These are phyloP conservation scores for Panthera leo DNA, from an alignment of 2,113 vertebrate genomes.

Conservation along the genomic window DNA sequence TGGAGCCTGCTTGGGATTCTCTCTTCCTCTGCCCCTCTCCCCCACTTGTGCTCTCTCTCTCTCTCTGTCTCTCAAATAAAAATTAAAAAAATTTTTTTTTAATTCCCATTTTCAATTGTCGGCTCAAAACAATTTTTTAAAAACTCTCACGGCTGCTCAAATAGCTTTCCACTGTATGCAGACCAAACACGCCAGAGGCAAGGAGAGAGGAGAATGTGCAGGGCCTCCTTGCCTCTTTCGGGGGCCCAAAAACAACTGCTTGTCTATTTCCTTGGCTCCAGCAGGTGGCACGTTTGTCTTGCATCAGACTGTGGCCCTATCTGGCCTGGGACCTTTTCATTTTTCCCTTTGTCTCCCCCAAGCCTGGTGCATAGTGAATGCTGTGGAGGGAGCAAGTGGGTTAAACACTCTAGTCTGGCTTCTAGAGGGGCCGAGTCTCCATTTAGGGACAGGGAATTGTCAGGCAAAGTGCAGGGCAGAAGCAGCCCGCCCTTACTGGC, in stretches of 20 bases:
- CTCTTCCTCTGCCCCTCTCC: not conserved
- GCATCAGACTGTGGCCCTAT: not conserved
- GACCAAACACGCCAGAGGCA: not conserved
- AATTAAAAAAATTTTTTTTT: too few relatives aligned
- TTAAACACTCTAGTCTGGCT: not conserved
- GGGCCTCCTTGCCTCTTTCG: too few relatives aligned
- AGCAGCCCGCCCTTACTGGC: not conserved
- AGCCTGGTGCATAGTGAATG: not conserved
- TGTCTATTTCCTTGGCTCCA: not conserved
- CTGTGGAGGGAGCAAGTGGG: not conserved
- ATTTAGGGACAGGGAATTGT: not conserved
- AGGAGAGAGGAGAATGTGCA: not conserved
- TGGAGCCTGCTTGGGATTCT: not conserved
- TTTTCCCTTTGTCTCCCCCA: not conserved
- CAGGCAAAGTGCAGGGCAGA: not conserved
- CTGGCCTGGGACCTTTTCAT: not conserved
- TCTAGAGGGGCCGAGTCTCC: not conserved
- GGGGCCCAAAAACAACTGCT: not conserved
- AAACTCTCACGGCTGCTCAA: not conserved
- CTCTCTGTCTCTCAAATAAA: too few relatives aligned
- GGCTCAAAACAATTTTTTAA: not conserved
- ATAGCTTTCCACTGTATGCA: not conserved
- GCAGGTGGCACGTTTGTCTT: not conserved
- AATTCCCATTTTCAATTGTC: conserved; percentile 34
- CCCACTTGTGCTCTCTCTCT: too few relatives aligned